Evolutionary conservation across 2,888 invertebrate species (phyloP).

Genomic region (Shargacucullia verbasci): DNA sequence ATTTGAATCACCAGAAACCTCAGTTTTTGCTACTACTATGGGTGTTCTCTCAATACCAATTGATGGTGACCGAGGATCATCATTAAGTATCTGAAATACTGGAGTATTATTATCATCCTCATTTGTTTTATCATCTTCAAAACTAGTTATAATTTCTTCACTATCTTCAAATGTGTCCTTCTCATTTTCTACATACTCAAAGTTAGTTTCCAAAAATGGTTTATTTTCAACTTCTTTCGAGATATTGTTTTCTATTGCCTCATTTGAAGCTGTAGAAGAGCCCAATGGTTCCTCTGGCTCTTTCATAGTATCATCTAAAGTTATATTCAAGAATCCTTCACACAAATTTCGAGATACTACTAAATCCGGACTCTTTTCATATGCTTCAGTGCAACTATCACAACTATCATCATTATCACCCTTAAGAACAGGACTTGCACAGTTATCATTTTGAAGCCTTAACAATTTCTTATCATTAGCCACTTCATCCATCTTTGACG

Average conservation of each 20-base stretch:
- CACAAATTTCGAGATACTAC: conserved; percentile 80
- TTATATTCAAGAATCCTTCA: conserved; percentile 76
- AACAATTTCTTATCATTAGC: conserved; percentile 60
- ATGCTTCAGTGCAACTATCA: conserved; percentile 69
- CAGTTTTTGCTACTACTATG: conserved; percentile 76
- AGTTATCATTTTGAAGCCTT: conserved; percentile 59
- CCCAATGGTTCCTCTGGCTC: conserved; percentile 76
- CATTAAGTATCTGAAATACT: conserved; percentile 72
- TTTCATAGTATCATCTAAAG: conserved; percentile 77
- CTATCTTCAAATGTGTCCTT: conserved; percentile 67
- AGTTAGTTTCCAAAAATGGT: conserved; percentile 89
- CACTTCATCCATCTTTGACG: conserved; percentile 65
- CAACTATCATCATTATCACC: conserved; percentile 64
- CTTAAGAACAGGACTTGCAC: conserved; percentile 70
- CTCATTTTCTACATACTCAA: conserved; percentile 87
- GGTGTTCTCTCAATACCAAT: conserved; percentile 85
- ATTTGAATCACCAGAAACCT: conserved; percentile 68
- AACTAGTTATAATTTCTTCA: conserved; percentile 53
- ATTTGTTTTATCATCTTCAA: conserved; percentile 41
- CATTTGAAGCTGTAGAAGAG: conserved; percentile 81
- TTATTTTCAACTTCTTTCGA: conserved; percentile 69
- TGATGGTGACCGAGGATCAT: conserved; percentile 85
- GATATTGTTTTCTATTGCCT: conserved; percentile 76
- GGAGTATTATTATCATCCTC: conserved; percentile 58
- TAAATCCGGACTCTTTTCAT: conserved; percentile 69